A percentile compares a stretch with the other conserved stretches of the same genome.
Conservation (phyloP, 2,113 vertebrate species). For the Picathartes gymnocephalus region DNA sequence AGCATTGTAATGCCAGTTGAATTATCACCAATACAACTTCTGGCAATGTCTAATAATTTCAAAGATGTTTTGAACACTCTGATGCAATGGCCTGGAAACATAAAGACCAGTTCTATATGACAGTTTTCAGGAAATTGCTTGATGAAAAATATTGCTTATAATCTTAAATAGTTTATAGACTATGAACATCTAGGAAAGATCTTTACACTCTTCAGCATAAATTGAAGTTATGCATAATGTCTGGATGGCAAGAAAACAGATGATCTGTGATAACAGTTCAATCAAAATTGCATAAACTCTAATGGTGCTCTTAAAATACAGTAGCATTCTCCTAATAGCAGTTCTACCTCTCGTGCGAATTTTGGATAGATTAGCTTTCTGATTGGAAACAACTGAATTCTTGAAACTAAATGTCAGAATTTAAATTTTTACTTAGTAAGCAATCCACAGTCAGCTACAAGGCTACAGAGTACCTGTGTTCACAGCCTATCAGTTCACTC, state of each 20-base stretch:
- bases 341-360: background rate
- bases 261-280: background rate
- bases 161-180: background rate
- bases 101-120: background rate
- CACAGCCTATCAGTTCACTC: background rate
- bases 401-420: background rate
- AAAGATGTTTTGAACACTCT: background rate
- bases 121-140: background rate
- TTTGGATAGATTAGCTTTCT: background rate
- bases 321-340: background rate
- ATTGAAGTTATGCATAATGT: background rate
- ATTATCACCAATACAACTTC: background rate
- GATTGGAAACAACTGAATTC: background rate
- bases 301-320: background rate
- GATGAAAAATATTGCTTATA: background rate
- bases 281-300: slow-evolving; percentile 6
- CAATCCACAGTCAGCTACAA: background rate
- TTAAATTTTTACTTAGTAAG: background rate
- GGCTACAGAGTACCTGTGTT: background rate
- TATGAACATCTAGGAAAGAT: background rate
- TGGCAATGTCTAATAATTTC: background rate
- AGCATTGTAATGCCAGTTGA: background rate
- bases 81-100: background rate
- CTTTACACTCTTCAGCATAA: background rate
- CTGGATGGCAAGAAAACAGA: background rate